phyloP scores from a whole-genome alignment of 1,140 invertebrate genomes.

The Thaumetopoea pityocampa region DNA sequence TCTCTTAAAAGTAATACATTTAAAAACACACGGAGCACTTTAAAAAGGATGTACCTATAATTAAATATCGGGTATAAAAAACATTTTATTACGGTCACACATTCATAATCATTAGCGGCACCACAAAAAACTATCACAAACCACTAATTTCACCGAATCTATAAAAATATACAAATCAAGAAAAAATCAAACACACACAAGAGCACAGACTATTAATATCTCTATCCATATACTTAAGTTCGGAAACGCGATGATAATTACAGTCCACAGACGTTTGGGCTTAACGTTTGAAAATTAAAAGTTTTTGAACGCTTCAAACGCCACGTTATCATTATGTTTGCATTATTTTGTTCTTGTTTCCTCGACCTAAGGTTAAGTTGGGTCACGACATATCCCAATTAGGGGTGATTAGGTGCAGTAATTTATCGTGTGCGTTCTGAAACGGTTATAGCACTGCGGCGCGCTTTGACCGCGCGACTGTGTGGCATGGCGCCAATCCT shows the following conservation, averaged over 20 bases:
- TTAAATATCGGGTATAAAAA: conserved; percentile 14
- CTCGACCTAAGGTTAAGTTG: conserved; percentile 65
- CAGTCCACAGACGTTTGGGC: conserved; percentile 45
- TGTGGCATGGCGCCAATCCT: conserved; percentile 45
- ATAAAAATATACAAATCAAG: conserved; percentile 69
- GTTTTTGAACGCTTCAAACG: conserved; percentile 35
- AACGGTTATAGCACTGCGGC: conserved; percentile 39
- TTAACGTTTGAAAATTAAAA: conserved; percentile 70
- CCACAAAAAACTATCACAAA: conserved; percentile 49
- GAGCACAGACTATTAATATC: conserved; percentile 65
- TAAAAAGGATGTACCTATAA: conserved; percentile 13
- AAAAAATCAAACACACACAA: conserved; percentile 61
- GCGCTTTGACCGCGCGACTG: conserved; percentile 35
- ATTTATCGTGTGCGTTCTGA: conserved; percentile 67
- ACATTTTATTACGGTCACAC: conserved; percentile 40
- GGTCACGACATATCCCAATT: conserved; percentile 71
- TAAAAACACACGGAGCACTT: conserved; percentile 17
- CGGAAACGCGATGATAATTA: conserved; percentile 66
- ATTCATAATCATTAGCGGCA: conserved; percentile 58
- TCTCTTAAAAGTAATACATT: neutral
- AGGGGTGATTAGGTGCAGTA: conserved; percentile 66
- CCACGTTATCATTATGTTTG: conserved; percentile 70
- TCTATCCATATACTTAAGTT: conserved; percentile 71
- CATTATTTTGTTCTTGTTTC: conserved; percentile 65
- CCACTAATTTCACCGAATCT: conserved; percentile 61